Conservation (phyloP, 2,113 vertebrate genomes). For the Leucopsar rothschildi region DNA sequence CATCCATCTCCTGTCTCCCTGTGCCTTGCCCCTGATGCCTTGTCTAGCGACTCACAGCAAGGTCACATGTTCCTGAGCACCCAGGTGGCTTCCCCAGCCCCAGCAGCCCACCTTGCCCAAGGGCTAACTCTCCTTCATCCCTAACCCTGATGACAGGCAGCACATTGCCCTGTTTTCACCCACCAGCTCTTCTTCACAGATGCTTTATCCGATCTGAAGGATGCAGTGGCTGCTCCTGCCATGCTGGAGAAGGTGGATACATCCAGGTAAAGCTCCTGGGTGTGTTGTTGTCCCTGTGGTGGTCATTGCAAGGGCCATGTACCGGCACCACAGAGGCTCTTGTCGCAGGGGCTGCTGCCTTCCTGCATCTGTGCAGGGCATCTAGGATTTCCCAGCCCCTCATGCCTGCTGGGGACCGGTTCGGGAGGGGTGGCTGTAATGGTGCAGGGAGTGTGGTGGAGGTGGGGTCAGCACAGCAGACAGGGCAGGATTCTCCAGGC, state of each 20-base stretch:
- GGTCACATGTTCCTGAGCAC: fast-evolving
- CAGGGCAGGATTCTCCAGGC: not conserved
- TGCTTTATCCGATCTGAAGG: not conserved
- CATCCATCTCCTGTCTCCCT: not conserved
- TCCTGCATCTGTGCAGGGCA: not conserved
- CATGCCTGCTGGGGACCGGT: not conserved
- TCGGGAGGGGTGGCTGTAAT: not conserved
- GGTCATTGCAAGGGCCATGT: fast-evolving
- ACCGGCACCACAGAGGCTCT: fast-evolving
- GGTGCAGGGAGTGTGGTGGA: not conserved
- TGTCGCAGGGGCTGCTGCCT: fast-evolving
- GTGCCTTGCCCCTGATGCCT: not conserved
- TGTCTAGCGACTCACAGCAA: fast-evolving
- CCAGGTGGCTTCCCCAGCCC: not conserved
- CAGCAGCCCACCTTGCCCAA: not conserved
- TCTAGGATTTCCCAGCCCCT: not conserved
- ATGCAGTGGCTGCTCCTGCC: not conserved
- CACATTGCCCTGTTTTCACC: not conserved
- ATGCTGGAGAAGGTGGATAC: not conserved
- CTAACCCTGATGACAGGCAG: fast-evolving
- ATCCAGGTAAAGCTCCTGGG: not conserved
- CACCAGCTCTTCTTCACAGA: not conserved
- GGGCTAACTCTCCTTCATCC: not conserved
- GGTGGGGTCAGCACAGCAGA: not conserved
- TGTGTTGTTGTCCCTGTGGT: not conserved